Evolutionary conservation across 2,888 invertebrate genomes (phyloP), one percentile per base, ranked within the genome.

Genomic region (Mythimna vitellina): DNA sequence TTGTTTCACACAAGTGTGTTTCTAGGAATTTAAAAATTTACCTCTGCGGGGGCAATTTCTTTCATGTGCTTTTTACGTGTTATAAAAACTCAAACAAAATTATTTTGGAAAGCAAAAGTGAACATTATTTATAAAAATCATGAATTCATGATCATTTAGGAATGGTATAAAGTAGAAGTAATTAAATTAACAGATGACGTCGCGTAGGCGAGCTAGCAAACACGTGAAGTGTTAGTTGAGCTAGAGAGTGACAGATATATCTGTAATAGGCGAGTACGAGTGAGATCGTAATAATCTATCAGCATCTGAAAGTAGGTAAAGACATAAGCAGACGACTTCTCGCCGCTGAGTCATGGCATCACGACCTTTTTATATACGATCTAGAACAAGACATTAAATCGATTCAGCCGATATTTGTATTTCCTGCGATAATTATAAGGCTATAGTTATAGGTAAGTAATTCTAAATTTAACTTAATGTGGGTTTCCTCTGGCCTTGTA

Each of bases 101-200:
- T 10, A 42, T 49, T 62, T 65, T 22, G 32, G 46, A 81, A 71
- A 76, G 49, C 60, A 74, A 67, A 70, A 74, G 57, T 65, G 46
- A 60, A n/a, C 1, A 60, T 66, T 73, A 74, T 65, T 82, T 67
- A 74, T 70, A 72, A 68, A 64, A 38, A 65, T 60, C 60, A 60
- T 60, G 72, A 72, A 85, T 86, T 84, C 76, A 81, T 81, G 82
- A 85, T 81, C 83, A 83, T 81, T 78, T 86, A 86, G 82, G 87
- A 88, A 86, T 85, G 85, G 85, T 89, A 86, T 84, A 86, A 80
- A 83, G 85, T 83, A 88, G 88, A 86, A 89, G 89, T 93, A 92
- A 93, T 93, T 93, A 90, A 94, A 95, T 94, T 94, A 94, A 92
- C 94, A 93, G 90, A 92, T 92, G 92, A 92, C 90, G 91, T 87